Evolutionary conservation across 1,140 invertebrate genomes (phyloP), one percentile per base, ranked within the genome.

Genomic region (Sycophila sp.): DNA sequence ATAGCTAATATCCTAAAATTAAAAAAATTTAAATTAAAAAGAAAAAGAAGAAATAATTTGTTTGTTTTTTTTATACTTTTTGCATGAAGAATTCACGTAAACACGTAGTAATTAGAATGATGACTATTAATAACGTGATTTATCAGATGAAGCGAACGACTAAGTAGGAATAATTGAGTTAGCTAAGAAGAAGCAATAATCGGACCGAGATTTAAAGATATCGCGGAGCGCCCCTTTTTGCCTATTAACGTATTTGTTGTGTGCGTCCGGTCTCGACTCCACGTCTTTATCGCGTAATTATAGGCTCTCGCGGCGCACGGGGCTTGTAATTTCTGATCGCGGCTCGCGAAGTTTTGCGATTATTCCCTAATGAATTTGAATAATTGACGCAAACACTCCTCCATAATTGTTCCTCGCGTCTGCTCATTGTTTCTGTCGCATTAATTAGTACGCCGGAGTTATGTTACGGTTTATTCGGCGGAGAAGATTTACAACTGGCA

Each of bases 251-350:
- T 66, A 30, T 55, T 38, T 65, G 30, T 30, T 65, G 11, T 22
- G n/a, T n/a, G 24, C 5, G 26, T 38, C 28, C 15, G 59, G 59
- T 7, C 51, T 30, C 24, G n/a, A 15, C 40, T 59, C 53, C 53
- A 67, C 69, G 58, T 76, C 74, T 73, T 73, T 62, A 77, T 76
- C 69, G 65, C 36, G 30, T 77, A 72, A 77, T 76, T 76, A 77
- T 59, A 71, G 65, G 49, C 68, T 75, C 69, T 55, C 34, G 64
- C 45, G 2, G 49, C 68, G 73, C 69, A 40, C 34, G 64, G 28
- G 2, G 4, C 32, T 65, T 49, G 34, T 65, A 65, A 65, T 65
- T 53, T 53, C 62, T 2, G 28, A 47, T 30, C 19, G 19, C 19
- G 22, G 7, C 28, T 1, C 6, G 24, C 17, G 11, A 28, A 56